A percentile compares a stretch with the other conserved stretches of the same genome.
These are phyloP conservation scores for Cheiracanthium punctorium DNA, from an alignment of 2,888 invertebrate genomes.

Conservation along the genomic window DNA sequence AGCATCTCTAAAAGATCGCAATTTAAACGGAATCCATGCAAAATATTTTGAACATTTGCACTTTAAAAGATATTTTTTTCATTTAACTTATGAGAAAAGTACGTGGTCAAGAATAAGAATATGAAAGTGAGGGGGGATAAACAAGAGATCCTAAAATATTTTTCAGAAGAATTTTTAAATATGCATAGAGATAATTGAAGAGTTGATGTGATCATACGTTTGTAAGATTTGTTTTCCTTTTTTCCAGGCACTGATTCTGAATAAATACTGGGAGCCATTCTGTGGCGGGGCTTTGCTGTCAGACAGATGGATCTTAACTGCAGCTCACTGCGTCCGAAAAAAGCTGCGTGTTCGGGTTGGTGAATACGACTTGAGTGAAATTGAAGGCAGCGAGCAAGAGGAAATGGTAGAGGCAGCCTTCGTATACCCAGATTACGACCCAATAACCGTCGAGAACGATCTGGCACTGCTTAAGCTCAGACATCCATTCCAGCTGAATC, in stretches of 20 bases:
- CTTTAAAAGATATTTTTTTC: no score
- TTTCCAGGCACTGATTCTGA: conserved; percentile 84
- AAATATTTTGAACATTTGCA: no score
- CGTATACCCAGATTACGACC: conserved; percentile 90
- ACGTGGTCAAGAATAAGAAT: no score
- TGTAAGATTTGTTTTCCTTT: neutral
- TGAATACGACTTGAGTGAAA: conserved; percentile 86
- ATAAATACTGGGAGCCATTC: conserved; percentile 87
- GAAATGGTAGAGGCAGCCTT: conserved; percentile 83
- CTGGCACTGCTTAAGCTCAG: conserved; percentile 87
- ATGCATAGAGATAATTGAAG: no score
- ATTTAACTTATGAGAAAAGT: no score
- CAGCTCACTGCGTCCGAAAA: conserved; percentile 89
- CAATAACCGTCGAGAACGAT: conserved; percentile 93
- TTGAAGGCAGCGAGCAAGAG: conserved; percentile 86
- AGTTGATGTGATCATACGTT: no score
- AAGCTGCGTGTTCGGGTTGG: conserved; percentile 88
- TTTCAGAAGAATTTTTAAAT: no score
- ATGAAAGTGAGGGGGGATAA: no score
- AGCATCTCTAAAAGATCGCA: no score
- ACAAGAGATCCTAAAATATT: no score
- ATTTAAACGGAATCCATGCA: no score
- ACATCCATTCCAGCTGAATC: conserved; percentile 76
- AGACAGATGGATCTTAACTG: conserved; percentile 89
- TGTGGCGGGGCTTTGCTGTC: conserved; percentile 91